phyloP scores from a whole-genome alignment of 1,140 invertebrate species.

The Cydia fagiglandana region DNA sequence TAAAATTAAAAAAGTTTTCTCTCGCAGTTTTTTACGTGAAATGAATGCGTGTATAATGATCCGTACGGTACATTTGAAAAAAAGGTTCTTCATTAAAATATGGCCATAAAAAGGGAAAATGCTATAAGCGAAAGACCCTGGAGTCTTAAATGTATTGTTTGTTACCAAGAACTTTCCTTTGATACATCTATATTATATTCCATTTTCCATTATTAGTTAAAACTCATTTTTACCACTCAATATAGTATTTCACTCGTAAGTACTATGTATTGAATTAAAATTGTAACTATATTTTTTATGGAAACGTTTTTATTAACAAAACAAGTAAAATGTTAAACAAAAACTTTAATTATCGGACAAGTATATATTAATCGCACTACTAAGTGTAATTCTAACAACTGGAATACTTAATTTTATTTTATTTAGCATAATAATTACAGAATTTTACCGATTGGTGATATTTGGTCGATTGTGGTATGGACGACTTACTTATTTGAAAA shows the following conservation, averaged over 20 bases:
- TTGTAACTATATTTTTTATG: neutral
- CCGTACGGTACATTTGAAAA: constrained; percentile 40
- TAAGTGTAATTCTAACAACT: too few species aligned
- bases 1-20: constrained; percentile 32
- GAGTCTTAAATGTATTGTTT: constrained; percentile 34
- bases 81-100: constrained; percentile 44
- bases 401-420: too few species aligned
- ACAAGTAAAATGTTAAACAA: too few species aligned
- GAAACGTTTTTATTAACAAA: too few species aligned
- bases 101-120: constrained; percentile 34
- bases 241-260: neutral
- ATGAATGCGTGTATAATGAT: constrained; percentile 41
- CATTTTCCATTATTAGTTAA: constrained; percentile 30
- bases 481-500: too few species aligned
- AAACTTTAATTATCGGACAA: too few species aligned
- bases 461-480: too few species aligned
- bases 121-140: constrained; percentile 25
- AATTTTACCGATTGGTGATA: too few species aligned
- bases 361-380: too few species aligned
- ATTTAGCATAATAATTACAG: too few species aligned
- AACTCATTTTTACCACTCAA: constrained; percentile 18
- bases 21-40: constrained; percentile 29
- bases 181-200: neutral
- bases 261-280: neutral
- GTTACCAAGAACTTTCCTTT: constrained; percentile 34